These are phyloP conservation scores for Nyctereutes procyonoides DNA, from an alignment of 2,113 vertebrate species.

Conservation along the genomic window DNA sequence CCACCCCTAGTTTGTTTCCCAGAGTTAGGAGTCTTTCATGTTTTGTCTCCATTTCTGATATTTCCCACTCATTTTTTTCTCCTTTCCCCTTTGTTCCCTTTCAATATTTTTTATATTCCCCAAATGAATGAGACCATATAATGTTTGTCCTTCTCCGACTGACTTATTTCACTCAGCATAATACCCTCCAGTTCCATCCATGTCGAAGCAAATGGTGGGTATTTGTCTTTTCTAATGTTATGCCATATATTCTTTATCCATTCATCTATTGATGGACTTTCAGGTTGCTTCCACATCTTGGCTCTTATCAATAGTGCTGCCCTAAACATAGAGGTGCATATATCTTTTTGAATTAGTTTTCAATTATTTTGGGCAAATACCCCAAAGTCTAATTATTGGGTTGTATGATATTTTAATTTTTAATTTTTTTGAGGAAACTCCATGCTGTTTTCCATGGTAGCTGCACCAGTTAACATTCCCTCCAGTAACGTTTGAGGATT, in stretches of 20 bases:
- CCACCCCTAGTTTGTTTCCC: no score
- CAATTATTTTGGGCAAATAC: neutral
- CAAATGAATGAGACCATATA: no score
- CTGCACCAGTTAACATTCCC: neutral
- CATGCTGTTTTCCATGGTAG: neutral
- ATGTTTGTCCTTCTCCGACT: no score
- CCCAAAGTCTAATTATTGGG: neutral
- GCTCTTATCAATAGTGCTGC: neutral
- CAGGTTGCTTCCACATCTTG: neutral
- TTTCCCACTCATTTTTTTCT: no score
- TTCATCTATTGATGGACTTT: neutral
- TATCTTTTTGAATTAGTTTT: neutral
- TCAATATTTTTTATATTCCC: no score
- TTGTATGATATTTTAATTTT: neutral
- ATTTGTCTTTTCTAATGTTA: neutral
- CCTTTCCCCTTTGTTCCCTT: no score
- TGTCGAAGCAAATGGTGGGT: no score
- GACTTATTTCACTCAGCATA: no score
- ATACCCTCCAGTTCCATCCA: no score
- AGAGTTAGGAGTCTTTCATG: no score
- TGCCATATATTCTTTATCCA: neutral
- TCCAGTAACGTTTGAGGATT: neutral
- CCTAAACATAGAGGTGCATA: neutral
- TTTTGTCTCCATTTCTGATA: no score
- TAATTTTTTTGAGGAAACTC: neutral